Evolutionary conservation across 2,797 vertebrate genomes (phyloP).

Genomic region (Lepilemur ruficaudatus): DNA sequence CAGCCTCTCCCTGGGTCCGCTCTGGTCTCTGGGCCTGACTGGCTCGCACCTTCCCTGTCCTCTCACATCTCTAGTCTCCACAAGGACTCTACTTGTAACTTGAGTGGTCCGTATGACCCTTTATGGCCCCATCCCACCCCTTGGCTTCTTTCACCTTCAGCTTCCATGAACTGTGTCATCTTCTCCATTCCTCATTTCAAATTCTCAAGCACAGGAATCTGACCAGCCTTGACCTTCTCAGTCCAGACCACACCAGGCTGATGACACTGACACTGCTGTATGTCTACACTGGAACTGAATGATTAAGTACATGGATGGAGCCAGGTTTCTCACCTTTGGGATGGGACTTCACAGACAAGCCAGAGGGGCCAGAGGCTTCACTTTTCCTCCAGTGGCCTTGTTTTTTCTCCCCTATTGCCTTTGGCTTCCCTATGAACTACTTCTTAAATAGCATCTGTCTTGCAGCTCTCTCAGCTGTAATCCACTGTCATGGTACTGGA

Average conservation of each 20-base stretch:
- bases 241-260: not conserved
- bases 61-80: not conserved
- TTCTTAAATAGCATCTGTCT: not conserved
- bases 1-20: not conserved
- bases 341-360: not conserved
- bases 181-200: not conserved
- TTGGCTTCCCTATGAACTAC: not conserved
- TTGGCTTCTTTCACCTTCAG: not conserved
- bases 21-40: not conserved
- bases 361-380: not conserved
- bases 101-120: not conserved
- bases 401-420: not conserved
- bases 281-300: not conserved
- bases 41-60: not conserved
- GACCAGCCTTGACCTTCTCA: not conserved
- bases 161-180: not conserved
- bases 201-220: not conserved
- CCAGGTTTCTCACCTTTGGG: not conserved
- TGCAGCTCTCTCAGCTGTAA: not conserved
- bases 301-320: not conserved
- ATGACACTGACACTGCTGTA: not conserved
- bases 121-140: not conserved
- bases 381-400: not conserved
- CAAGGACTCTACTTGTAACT: not conserved
- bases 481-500: not conserved